Conservation (phyloP, 2,888 invertebrate genomes). For the Lithophane semibrunnea region DNA sequence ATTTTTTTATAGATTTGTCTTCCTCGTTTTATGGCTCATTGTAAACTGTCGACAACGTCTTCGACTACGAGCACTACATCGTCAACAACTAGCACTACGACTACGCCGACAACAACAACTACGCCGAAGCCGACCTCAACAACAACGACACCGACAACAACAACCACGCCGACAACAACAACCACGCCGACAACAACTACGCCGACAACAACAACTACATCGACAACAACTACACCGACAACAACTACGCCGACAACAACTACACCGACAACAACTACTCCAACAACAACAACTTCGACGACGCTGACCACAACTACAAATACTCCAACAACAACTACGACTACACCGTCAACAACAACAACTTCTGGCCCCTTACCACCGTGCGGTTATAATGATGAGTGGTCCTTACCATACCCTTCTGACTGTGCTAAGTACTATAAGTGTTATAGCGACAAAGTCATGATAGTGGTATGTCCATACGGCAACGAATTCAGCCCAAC, state of each 20-base stretch:
- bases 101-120: background rate
- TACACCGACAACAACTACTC: too few species aligned
- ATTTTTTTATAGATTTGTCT: constrained; percentile 3
- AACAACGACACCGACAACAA: background rate
- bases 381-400: background rate
- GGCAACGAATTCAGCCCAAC: constrained; percentile 14
- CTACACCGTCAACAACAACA: too few species aligned
- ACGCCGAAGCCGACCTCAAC: background rate
- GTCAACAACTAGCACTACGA: background rate
- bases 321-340: too few species aligned
- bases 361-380: background rate
- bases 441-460: background rate
- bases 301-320: too few species aligned
- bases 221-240: too few species aligned
- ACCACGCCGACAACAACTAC: background rate
- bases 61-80: background rate
- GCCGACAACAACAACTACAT: too few species aligned
- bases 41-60: background rate
- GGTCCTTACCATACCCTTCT: background rate
- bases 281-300: too few species aligned
- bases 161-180: background rate
- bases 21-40: background rate
- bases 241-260: too few species aligned
- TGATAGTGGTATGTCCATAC: background rate
- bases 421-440: constrained; percentile 10